Evolutionary conservation across 2,797 vertebrate species (phyloP).

Genomic region (Spondyliosoma cantharus): DNA sequence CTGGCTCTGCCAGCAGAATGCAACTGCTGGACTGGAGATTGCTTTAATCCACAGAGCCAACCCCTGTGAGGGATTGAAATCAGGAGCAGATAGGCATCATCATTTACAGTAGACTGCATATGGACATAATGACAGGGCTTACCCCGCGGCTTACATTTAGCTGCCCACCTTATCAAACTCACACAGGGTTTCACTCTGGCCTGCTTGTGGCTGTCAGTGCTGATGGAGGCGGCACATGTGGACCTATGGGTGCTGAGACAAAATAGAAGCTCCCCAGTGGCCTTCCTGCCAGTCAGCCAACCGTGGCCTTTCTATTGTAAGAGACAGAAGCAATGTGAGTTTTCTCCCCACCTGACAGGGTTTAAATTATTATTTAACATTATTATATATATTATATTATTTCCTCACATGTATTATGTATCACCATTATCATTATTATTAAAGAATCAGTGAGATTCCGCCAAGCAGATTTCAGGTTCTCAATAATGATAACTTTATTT

Average conservation of each 20-base stretch:
- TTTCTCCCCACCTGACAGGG: neutral
- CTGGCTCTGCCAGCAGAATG: slow-evolving; percentile 1
- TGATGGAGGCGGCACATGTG: slow-evolving; percentile 16
- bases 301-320: neutral
- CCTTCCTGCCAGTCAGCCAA: slow-evolving; percentile 1
- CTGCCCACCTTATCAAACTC: slow-evolving; percentile 41
- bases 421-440: too few species aligned
- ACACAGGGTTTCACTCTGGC: slow-evolving; percentile 25
- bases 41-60: slow-evolving; percentile 49
- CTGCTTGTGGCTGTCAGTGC: slow-evolving; percentile 23
- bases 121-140: slow-evolving; percentile 29
- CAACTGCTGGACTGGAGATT: slow-evolving; percentile 34
- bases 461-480: too few species aligned
- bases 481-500: neutral
- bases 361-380: neutral
- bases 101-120: slow-evolving; percentile 35
- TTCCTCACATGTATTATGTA: too few species aligned
- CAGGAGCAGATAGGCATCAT: slow-evolving; percentile 43
- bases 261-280: neutral
- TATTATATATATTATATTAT: neutral
- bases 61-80: slow-evolving; percentile 40
- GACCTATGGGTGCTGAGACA: slow-evolving; percentile 8
- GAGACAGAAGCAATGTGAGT: neutral
- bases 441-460: neutral
- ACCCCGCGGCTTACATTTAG: slow-evolving; percentile 40